Evolutionary conservation across 2,797 vertebrate genomes (phyloP).

Genomic region (Dermochelys coriacea): DNA sequence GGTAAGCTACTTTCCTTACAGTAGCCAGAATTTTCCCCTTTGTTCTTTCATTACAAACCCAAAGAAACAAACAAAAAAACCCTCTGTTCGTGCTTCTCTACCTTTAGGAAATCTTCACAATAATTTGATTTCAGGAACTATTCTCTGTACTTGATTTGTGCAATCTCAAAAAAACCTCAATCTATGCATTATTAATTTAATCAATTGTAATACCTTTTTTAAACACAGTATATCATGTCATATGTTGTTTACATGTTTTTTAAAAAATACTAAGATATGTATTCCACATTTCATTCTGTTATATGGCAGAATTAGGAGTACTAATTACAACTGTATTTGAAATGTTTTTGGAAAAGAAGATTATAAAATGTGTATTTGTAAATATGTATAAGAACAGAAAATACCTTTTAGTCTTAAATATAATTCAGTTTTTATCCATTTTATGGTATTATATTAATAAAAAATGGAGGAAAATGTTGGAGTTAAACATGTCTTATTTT

Average conservation of each 20-base stretch:
- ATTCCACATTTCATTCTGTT: background rate
- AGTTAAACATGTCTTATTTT: background rate
- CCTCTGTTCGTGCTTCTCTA: background rate
- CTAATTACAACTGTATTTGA: background rate
- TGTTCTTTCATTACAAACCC: background rate
- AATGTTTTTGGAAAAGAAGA: background rate
- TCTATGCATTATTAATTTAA: background rate
- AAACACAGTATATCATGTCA: background rate
- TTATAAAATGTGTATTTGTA: background rate
- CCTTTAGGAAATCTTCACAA: background rate
- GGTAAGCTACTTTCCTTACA: background rate
- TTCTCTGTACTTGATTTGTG: background rate
- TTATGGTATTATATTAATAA: background rate
- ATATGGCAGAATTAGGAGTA: background rate
- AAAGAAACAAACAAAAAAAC: background rate
- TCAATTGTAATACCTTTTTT: background rate
- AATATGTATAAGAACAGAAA: background rate
- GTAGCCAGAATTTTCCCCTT: background rate
- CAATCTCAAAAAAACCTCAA: background rate
- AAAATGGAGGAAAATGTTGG: background rate
- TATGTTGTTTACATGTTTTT: background rate
- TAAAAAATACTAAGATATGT: rapidly evolving
- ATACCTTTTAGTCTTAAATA: background rate
- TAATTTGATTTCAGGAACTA: background rate
- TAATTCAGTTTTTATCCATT: background rate